Conservation (phyloP, 2,797 vertebrate genomes). For the Chelonia mydas region DNA sequence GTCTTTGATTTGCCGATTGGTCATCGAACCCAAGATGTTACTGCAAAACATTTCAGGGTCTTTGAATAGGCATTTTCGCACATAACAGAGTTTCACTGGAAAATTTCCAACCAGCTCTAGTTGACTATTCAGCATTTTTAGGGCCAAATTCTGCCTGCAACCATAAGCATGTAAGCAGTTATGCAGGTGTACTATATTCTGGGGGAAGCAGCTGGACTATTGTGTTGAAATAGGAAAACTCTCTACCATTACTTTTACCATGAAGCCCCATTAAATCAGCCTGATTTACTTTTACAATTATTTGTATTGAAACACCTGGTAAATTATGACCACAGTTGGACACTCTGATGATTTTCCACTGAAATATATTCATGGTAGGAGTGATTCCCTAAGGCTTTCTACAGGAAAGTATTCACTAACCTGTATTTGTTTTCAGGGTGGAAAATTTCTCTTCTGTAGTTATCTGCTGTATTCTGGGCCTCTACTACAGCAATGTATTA, state of each 20-base stretch:
- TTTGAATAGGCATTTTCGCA: neutral
- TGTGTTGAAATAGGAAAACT: neutral
- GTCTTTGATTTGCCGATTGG: neutral
- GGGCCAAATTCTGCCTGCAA: neutral
- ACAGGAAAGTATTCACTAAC: neutral
- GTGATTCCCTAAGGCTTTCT: neutral
- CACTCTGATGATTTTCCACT: neutral
- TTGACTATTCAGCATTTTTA: neutral
- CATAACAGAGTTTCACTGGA: neutral
- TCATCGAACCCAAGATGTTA: neutral
- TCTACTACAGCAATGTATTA: neutral
- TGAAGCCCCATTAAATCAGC: neutral
- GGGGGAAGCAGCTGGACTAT: neutral
- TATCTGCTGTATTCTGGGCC: neutral
- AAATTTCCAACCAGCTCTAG: neutral
- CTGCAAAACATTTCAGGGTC: neutral
- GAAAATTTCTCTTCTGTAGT: neutral
- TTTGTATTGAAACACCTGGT: neutral
- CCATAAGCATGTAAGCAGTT: neutral
- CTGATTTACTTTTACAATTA: neutral
- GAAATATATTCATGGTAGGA: neutral
- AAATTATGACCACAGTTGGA: neutral
- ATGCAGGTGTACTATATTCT: neutral
- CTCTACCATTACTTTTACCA: neutral
- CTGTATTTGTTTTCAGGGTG: neutral